These are phyloP conservation scores for Eucera pruinosa DNA, from an alignment of 2,888 invertebrate species.

Conservation along the genomic window DNA sequence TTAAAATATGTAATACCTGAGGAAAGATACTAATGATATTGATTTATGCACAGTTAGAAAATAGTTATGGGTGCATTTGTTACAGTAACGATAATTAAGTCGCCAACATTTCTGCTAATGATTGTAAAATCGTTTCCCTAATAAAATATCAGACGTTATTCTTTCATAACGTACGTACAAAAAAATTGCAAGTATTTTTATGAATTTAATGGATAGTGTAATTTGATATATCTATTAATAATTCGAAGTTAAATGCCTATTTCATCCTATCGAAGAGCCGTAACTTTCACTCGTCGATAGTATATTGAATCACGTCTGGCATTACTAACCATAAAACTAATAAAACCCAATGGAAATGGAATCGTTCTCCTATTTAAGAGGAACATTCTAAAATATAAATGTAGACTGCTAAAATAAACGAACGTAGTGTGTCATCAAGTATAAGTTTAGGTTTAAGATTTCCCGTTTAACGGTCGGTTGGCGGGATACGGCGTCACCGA, in stretches of 20 bases:
- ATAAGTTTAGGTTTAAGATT: too few relatives aligned
- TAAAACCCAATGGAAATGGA: too few relatives aligned
- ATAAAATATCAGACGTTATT: background rate
- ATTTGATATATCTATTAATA: background rate
- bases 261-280: background rate
- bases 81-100: background rate
- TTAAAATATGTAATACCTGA: too few relatives aligned
- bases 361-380: too few relatives aligned
- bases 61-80: background rate
- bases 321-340: background rate
- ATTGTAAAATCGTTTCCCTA: background rate
- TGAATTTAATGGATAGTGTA: background rate
- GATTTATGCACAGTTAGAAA: background rate
- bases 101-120: background rate
- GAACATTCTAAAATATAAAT: too few relatives aligned
- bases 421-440: too few relatives aligned
- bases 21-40: too few relatives aligned
- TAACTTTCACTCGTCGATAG: background rate
- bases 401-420: too few relatives aligned
- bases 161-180: background rate
- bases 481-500: too few relatives aligned
- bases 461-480: too few relatives aligned
- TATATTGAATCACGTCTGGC: background rate
- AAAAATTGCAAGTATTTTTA: background rate
- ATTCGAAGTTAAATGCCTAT: background rate